These are phyloP conservation scores for Megaustenia siamemsis DNA, from an alignment of 2,888 invertebrate genomes.

Conservation along the genomic window DNA sequence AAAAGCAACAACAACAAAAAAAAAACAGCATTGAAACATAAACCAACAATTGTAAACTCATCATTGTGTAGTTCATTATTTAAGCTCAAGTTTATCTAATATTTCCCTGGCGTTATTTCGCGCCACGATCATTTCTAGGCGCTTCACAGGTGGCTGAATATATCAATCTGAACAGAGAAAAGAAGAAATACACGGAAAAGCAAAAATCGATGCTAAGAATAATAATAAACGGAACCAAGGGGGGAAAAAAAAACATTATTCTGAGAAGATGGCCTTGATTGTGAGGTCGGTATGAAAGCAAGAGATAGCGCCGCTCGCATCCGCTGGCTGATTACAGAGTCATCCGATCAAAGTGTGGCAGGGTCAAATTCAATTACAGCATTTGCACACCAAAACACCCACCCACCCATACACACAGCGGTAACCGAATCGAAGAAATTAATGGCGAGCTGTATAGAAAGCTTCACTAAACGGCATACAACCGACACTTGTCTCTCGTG, in stretches of 20 bases:
- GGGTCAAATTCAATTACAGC: conserved; percentile 48
- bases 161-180: not conserved
- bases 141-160: too few species aligned
- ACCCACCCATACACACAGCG: conserved; percentile 12
- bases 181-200: not conserved
- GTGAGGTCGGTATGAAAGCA: conserved; percentile 15
- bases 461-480: conserved; percentile 17
- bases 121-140: too few species aligned
- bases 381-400: conserved; percentile 33
- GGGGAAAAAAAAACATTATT: not conserved
- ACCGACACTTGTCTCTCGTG: not conserved
- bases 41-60: too few species aligned
- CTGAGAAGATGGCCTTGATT: conserved; percentile 41
- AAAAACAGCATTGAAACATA: too few species aligned
- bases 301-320: conserved; percentile 35
- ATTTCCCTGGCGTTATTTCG: too few species aligned
- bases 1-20: too few species aligned
- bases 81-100: too few species aligned
- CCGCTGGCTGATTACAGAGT: conserved; percentile 47
- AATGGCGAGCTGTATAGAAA: conserved; percentile 30
- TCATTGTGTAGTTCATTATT: too few species aligned
- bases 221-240: not conserved
- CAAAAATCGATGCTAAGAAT: not conserved
- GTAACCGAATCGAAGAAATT: conserved; percentile 42
- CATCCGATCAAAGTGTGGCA: conserved; percentile 44